Percentiles rank a stretch among this genome's conserved stretches.
These are phyloP conservation scores for Heliconius ismenius DNA, from an alignment of 2,888 invertebrate genomes.

Conservation along the genomic window DNA sequence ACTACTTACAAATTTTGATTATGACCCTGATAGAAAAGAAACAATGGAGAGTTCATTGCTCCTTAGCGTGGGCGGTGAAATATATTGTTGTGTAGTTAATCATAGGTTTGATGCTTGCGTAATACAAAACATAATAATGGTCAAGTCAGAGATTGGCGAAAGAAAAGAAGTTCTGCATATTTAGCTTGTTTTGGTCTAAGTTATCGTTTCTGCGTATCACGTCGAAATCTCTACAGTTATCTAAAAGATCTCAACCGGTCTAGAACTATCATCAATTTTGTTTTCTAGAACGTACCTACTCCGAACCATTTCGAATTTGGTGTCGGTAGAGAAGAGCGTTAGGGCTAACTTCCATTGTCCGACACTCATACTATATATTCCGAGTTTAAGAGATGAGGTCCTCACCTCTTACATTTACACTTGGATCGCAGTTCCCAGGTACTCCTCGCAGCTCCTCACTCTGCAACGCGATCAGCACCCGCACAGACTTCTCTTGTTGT, in stretches of 20 bases:
- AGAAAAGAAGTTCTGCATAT: background rate
- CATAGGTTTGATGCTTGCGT: slow-evolving; percentile 18
- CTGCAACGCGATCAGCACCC: too few species aligned
- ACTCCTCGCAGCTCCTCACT: too few species aligned
- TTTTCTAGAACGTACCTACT: too few species aligned
- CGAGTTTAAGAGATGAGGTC: too few species aligned
- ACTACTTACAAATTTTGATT: slow-evolving; percentile 6
- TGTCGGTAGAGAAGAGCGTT: too few species aligned
- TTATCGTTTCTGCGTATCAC: background rate
- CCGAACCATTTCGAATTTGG: background rate
- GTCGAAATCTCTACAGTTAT: background rate
- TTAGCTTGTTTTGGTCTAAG: background rate
- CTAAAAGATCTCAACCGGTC: too few species aligned
- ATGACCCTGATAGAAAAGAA: slow-evolving; percentile 13
- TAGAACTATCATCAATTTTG: too few species aligned
- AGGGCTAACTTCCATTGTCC: too few species aligned
- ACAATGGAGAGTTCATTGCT: slow-evolving; percentile 16
- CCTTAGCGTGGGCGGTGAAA: slow-evolving; percentile 9
- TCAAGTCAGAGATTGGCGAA: background rate
- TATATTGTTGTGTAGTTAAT: slow-evolving; percentile 15
- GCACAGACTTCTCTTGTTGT: too few species aligned
- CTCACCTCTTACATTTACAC: too few species aligned
- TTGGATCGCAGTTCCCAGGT: too few species aligned
- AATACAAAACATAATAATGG: slow-evolving; percentile 9
- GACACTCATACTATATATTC: too few species aligned